Percentiles rank a stretch among this genome's conserved stretches.
Evolutionary conservation across 2,113 vertebrate species (phyloP).

Genomic region (Panthera uncia): DNA sequence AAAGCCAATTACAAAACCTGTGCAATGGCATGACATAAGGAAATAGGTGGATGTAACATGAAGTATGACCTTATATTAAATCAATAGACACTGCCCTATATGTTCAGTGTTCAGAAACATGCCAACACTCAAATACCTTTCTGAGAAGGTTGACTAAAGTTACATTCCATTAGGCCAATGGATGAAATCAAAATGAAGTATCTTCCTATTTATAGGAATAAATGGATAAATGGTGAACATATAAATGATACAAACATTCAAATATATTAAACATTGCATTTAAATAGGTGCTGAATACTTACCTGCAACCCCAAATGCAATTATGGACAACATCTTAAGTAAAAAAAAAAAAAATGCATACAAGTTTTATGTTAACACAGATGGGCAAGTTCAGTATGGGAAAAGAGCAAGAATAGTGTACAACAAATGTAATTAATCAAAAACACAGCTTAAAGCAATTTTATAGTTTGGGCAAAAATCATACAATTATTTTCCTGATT

Average conservation of each 20-base stretch:
- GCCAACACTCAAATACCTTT: background rate
- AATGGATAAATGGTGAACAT: background rate
- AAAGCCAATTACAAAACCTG: background rate
- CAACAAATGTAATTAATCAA: background rate
- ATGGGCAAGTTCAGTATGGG: background rate
- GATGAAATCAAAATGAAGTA: conserved; percentile 14
- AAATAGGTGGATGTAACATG: background rate
- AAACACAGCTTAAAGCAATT: background rate
- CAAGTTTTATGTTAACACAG: background rate
- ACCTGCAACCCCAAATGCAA: background rate
- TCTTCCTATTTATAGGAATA: too few relatives aligned
- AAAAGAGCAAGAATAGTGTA: background rate
- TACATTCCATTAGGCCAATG: background rate
- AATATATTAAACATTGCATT: background rate
- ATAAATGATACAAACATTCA: background rate
- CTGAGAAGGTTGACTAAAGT: background rate
- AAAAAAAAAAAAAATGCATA: background rate
- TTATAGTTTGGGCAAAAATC: background rate
- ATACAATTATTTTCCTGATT: background rate
- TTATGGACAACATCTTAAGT: background rate
- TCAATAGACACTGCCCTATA: background rate
- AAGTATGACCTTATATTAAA: background rate
- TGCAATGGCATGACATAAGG: background rate
- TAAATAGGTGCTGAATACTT: background rate
- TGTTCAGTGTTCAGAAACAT: background rate